Evolutionary conservation across 2,888 invertebrate genomes (phyloP), one percentile per base, ranked within the genome.

Genomic region (Chaitophorus viminalis): DNA sequence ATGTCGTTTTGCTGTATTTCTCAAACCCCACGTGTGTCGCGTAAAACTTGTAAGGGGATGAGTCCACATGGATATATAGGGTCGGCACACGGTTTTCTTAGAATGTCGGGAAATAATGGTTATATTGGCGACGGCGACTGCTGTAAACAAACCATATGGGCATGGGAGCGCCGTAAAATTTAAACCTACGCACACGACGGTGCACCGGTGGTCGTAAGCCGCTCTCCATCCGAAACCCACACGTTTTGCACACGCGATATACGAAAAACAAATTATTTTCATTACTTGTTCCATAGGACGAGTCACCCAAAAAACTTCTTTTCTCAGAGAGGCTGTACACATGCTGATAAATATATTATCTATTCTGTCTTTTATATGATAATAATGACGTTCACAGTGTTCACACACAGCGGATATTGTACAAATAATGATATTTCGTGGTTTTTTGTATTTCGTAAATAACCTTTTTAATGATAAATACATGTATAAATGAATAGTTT

Each of bases 171-270:
- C 86, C 86, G 60, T 79, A 87, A 86, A 86, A 86, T 72, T 52
- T 14, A 60, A 54, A 81, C 86, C 86, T 79, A 87, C 86, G 86
- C 79, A 39, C 74, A 87, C 86, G 31, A n/a, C 39, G 81, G 81
- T 52, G 33, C 68, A 82, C 82, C 82, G 82, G 39, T 70, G 70
- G 46, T 31, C 72, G 79, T 79, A 54, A 87, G 79, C 60, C 86
- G 86, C 39, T 74, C 25, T 25, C 72, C 65, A 29, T 33, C 79
- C 86, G 74, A 87, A 81, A 68, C 86, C 86, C 86, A 87, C 86
- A 87, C 86, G 86, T 87, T 87, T 87, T 87, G 86, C 86, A 87
- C 86, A 79, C 86, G 86, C 86, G 72, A 87, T 84, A 46, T 46
- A 46, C 6, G 29, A 36, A 33, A 25, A 60, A 31, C 54, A 75